Evolutionary conservation across 2,888 invertebrate genomes (phyloP).

Genomic region (Orthosia gothica): DNA sequence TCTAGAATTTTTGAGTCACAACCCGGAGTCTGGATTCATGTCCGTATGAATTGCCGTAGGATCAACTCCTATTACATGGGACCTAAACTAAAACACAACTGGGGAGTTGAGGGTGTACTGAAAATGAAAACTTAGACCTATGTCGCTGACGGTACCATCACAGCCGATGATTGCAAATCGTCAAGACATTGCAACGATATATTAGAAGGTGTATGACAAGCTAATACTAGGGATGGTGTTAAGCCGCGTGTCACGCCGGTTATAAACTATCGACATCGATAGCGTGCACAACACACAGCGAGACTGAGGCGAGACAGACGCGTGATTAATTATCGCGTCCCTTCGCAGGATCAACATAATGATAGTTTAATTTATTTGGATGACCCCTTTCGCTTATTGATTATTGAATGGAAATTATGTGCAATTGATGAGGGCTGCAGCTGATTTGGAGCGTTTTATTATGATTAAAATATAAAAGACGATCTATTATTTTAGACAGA

Average conservation of each 20-base stretch:
- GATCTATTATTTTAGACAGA: not conserved
- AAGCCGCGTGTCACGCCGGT: constrained; percentile 50
- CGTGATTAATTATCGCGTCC: constrained; percentile 61
- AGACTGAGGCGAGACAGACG: constrained; percentile 45
- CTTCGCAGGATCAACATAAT: constrained; percentile 49
- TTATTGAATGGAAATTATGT: constrained; percentile 50
- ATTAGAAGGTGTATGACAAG: constrained; percentile 46
- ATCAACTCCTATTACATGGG: too few relatives aligned
- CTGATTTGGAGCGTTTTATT: not conserved
- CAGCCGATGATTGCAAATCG: not conserved
- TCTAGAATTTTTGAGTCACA: too few relatives aligned
- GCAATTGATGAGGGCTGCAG: constrained; percentile 26
- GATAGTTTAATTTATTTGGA: constrained; percentile 60
- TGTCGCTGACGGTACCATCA: not conserved
- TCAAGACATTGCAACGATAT: constrained; percentile 8
- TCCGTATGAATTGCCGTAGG: too few relatives aligned
- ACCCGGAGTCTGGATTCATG: too few relatives aligned
- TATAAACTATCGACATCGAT: constrained; percentile 65
- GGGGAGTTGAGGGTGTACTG: too few relatives aligned
- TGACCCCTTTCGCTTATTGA: constrained; percentile 54
- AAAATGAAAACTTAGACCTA: too few relatives aligned
- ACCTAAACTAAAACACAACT: too few relatives aligned
- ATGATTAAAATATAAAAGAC: not conserved
- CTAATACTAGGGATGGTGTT: constrained; percentile 44
- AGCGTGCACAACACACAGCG: constrained; percentile 49